phyloP scores from a whole-genome alignment of 2,888 invertebrate genomes.

The Himalopsyche japonica region DNA sequence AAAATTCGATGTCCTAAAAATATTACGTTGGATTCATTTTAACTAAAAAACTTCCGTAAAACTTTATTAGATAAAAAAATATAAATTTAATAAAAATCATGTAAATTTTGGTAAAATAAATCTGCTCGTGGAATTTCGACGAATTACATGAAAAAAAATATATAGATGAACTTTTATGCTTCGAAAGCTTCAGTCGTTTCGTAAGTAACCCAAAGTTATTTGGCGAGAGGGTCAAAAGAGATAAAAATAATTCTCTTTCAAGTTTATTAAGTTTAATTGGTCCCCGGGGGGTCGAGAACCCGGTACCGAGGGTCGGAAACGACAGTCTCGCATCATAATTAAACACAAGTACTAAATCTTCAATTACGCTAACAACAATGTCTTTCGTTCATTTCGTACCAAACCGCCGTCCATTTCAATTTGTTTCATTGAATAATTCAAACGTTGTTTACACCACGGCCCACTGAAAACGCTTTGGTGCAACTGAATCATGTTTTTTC shows the following conservation, averaged over 20 bases:
- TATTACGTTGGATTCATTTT: too few relatives aligned
- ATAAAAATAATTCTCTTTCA: not conserved
- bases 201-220: not conserved
- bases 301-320: not conserved
- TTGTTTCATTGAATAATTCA: not conserved
- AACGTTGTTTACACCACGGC: not conserved
- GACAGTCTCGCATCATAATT: not conserved
- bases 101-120: too few relatives aligned
- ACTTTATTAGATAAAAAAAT: too few relatives aligned
- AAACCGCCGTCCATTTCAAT: not conserved
- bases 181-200: not conserved
- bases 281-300: not conserved
- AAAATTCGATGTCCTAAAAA: too few relatives aligned
- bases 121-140: too few relatives aligned
- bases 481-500: too few relatives aligned
- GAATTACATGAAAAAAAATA: too few relatives aligned
- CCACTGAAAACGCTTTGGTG: too few relatives aligned
- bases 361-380: not conserved
- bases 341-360: not conserved
- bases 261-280: not conserved
- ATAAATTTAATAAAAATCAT: too few relatives aligned
- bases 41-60: too few relatives aligned
- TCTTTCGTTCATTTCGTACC: not conserved
- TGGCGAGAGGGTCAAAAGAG: not conserved
- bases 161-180: too few relatives aligned